Percentiles rank a stretch among this genome's conserved stretches.
Conservation (phyloP, 2,888 invertebrate genomes). For the Drosophila formosana region DNA sequence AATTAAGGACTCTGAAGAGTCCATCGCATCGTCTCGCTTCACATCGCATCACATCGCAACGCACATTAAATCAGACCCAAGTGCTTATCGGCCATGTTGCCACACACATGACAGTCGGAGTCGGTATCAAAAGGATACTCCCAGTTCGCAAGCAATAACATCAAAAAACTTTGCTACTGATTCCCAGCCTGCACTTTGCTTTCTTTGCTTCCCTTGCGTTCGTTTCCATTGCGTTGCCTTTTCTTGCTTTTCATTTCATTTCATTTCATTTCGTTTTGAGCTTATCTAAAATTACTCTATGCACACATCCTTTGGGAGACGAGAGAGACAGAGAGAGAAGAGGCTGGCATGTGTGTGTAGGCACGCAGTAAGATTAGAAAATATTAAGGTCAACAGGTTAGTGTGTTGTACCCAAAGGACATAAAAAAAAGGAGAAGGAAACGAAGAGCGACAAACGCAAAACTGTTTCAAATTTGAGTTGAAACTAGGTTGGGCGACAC, state of each 20-base stretch:
- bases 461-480: conserved; percentile 73
- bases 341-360: conserved; percentile 31
- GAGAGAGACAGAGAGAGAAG: conserved; percentile 2
- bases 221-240: conserved; percentile 9
- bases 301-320: conserved; percentile 44
- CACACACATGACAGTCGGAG: conserved; percentile 28
- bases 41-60: not conserved
- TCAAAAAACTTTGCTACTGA: conserved; percentile 41
- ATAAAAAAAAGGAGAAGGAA: conserved; percentile 52
- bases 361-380: conserved; percentile 75
- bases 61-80: conserved; percentile 37
- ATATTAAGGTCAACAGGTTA: conserved; percentile 81
- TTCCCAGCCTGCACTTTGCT: conserved; percentile 12
- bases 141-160: conserved; percentile 17
- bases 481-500: conserved; percentile 66
- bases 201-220: conserved; percentile 32
- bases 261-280: conserved; percentile 62
- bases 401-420: conserved; percentile 76
- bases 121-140: conserved; percentile 14
- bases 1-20: conserved; percentile 55
- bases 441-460: conserved; percentile 47
- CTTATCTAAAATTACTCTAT: conserved; percentile 77
- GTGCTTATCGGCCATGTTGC: conserved; percentile 45
- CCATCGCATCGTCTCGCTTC: conserved; percentile 1
- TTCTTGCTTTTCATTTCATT: conserved; percentile 55